phyloP scores from a whole-genome alignment of 2,113 vertebrate genomes.

The Lepus timidus region DNA sequence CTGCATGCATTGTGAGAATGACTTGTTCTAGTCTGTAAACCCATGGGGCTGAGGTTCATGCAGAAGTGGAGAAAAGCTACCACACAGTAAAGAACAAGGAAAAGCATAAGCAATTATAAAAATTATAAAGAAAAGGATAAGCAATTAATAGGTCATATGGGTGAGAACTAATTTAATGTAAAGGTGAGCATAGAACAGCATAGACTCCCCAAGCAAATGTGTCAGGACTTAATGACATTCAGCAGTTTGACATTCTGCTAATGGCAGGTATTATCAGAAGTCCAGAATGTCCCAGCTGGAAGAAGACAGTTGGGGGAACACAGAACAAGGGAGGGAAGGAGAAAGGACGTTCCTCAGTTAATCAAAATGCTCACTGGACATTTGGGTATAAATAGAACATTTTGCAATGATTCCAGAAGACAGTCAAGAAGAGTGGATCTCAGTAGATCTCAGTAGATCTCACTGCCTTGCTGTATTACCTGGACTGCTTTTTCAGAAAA shows the following conservation, averaged over 20 bases:
- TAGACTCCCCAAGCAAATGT: slow-evolving; percentile 54
- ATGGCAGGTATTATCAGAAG: slow-evolving; percentile 48
- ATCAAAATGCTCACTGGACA: slow-evolving; percentile 27
- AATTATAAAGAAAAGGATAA: slow-evolving; percentile 15
- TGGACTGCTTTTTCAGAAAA: not conserved
- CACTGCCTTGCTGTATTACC: not conserved
- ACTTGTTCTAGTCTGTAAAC: not conserved
- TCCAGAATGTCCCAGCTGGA: slow-evolving; percentile 52
- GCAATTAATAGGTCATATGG: slow-evolving; percentile 54
- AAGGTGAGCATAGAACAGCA: slow-evolving; percentile 53
- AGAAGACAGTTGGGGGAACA: not conserved
- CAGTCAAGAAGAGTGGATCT: not conserved
- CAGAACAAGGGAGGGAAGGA: not conserved
- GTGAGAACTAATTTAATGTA: slow-evolving; percentile 69
- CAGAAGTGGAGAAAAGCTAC: not conserved
- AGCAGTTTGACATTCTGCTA: slow-evolving; percentile 52
- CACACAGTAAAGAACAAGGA: slow-evolving; percentile 39
- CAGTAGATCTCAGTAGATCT: not conserved
- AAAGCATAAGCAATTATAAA: not conserved
- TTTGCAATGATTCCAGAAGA: slow-evolving; percentile 1
- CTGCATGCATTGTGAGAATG: accelerated
- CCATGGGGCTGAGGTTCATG: not conserved
- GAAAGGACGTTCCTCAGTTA: not conserved
- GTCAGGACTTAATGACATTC: slow-evolving; percentile 71
- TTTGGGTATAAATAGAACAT: slow-evolving; percentile 35